A percentile compares a stretch with the other conserved stretches of the same genome.
phyloP scores from a whole-genome alignment of 2,113 vertebrate genomes.

The Oryzias celebensis region DNA sequence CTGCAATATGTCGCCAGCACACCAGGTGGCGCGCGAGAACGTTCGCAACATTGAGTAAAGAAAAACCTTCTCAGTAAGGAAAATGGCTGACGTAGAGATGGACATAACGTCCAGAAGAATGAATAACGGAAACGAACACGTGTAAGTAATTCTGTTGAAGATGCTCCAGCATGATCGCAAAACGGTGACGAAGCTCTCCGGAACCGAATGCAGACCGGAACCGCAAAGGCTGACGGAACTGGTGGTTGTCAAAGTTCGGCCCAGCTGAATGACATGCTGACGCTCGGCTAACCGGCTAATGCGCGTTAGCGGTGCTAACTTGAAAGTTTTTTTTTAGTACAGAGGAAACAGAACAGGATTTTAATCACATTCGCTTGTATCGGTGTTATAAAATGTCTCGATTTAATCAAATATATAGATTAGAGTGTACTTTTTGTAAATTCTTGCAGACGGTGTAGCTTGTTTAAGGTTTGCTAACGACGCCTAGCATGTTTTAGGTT shows the following conservation, averaged over 20 bases:
- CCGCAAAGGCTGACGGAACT: neutral
- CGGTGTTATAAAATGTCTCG: accelerated
- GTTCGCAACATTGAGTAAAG: neutral
- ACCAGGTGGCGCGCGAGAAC: constrained; percentile 6
- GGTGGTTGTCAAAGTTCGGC: constrained; percentile 32
- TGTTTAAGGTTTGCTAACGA: constrained; percentile 49
- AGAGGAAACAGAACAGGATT: accelerated
- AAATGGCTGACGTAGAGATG: constrained; percentile 77
- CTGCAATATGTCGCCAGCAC: constrained; percentile 22
- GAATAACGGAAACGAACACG: constrained; percentile 78
- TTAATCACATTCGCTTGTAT: accelerated
- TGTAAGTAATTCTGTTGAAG: constrained; percentile 57
- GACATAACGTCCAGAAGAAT: constrained; percentile 73
- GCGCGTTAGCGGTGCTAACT: constrained; percentile 21
- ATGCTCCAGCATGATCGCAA: neutral
- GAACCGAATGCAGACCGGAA: accelerated
- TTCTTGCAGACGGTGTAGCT: neutral
- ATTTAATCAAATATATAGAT: accelerated
- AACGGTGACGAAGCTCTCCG: accelerated
- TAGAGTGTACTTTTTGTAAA: neutral
- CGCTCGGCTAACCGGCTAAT: constrained; percentile 30
- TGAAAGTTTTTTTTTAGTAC: constrained; percentile 1
- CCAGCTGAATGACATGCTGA: constrained; percentile 25
- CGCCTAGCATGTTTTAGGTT: constrained; percentile 38
- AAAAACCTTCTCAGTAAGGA: constrained; percentile 41